phyloP scores from a whole-genome alignment of 92 coral and sea anemone species.

The Zoanthus sociatus region DNA sequence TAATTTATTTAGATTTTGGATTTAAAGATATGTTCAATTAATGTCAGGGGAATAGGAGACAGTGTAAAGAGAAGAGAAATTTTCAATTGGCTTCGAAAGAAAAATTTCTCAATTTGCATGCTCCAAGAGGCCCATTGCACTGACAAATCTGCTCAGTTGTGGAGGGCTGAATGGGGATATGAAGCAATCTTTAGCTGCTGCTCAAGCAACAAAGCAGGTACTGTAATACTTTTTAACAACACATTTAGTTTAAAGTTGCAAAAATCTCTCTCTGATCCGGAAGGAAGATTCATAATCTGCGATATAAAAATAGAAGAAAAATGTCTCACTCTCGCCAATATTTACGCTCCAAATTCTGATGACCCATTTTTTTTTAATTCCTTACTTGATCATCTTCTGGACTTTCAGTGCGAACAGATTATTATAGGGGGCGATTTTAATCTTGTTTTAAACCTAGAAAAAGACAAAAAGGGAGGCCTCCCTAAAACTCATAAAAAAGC shows the following conservation, averaged over 20 bases:
- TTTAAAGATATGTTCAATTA: conserved; percentile 25
- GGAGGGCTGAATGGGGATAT: conserved; percentile 38
- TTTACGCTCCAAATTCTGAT: conserved; percentile 15
- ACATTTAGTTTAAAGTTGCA: neutral
- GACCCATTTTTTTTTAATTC: neutral
- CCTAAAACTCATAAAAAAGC: no score
- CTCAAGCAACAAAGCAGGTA: conserved; percentile 15
- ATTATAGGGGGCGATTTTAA: no score
- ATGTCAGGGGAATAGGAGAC: conserved; percentile 11
- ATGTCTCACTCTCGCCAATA: conserved; percentile 32
- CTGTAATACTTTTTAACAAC: conserved; percentile 31
- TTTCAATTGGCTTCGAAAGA: conserved; percentile 26
- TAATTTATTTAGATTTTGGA: conserved; percentile 23
- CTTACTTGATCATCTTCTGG: no score
- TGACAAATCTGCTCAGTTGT: conserved; percentile 13
- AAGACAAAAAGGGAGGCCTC: no score
- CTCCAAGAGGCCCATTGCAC: conserved; percentile 18
- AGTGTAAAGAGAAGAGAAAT: neutral
- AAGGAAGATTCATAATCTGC: conserved; percentile 48
- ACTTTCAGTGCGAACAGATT: no score
- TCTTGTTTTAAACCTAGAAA: no score
- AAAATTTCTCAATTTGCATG: conserved; percentile 29
- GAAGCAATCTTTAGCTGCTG: conserved; percentile 10
- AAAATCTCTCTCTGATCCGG: neutral
- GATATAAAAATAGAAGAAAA: neutral